A percentile compares a stretch with the other conserved stretches of the same genome.
phyloP scores from a whole-genome alignment of 2,797 vertebrate genomes.

The Betta splendens region DNA sequence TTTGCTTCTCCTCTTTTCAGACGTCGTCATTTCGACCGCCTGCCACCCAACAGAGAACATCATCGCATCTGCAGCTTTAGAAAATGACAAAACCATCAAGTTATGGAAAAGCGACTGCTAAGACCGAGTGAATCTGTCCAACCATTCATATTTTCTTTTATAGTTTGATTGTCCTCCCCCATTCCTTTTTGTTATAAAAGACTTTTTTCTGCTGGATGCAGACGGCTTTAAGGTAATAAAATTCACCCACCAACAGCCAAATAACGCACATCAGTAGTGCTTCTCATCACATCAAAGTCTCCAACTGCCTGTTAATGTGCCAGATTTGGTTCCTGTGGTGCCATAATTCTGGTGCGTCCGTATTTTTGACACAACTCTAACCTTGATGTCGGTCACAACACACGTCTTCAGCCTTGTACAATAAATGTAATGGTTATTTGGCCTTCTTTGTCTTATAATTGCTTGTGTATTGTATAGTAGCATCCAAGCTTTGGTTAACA shows the following conservation, averaged over 20 bases:
- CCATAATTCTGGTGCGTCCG: slow-evolving; percentile 39
- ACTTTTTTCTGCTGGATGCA: slow-evolving; percentile 52
- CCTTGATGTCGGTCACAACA: slow-evolving; percentile 1
- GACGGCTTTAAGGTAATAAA: slow-evolving; percentile 44
- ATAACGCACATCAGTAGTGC: slow-evolving; percentile 25
- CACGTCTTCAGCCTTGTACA: slow-evolving; percentile 33
- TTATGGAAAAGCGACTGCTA: slow-evolving; percentile 99
- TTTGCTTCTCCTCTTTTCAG: slow-evolving; percentile 66
- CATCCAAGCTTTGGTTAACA: slow-evolving; percentile 5
- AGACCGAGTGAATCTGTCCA: slow-evolving; percentile 51
- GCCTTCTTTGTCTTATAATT: slow-evolving; percentile 26
- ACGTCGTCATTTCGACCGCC: slow-evolving; percentile 97
- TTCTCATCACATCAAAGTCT: slow-evolving; percentile 4
- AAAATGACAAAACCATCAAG: slow-evolving; percentile 99
- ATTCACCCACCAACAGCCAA: slow-evolving; percentile 44
- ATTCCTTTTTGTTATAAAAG: slow-evolving; percentile 55
- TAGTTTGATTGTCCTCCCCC: slow-evolving; percentile 35
- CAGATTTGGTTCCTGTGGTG: slow-evolving; percentile 15
- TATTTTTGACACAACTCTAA: slow-evolving; percentile 31
- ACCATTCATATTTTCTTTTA: slow-evolving; percentile 43
- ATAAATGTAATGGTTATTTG: slow-evolving; percentile 47
- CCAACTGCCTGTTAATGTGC: slow-evolving; percentile 23
- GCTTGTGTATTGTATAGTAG: slow-evolving; percentile 23
- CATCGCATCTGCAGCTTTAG: slow-evolving; percentile 96
- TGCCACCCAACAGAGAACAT: slow-evolving; percentile 99